Evolutionary conservation across 2,113 vertebrate species (phyloP), one percentile per base, ranked within the genome.

Genomic region (cat (Felis catus)): DNA sequence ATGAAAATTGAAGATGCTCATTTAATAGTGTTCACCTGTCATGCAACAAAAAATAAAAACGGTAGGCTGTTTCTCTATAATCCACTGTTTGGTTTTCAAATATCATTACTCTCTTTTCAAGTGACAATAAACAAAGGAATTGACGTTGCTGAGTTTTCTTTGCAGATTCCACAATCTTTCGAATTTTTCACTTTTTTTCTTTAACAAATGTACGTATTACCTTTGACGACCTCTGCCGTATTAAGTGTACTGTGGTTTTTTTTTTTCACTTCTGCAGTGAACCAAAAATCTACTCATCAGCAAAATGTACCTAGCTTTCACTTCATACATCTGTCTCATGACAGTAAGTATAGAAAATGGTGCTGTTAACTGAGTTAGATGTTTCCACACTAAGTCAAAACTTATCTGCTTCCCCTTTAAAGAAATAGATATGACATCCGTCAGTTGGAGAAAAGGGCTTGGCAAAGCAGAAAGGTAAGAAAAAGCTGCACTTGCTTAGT

Each of bases 221-320:
- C 96, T 98, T 96, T 53, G 91, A 66, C 88, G 94, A 88, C 97
- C 92, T 94, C 74, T 98, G 96, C 98, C 97, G 98, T 92, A 45
- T 76, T 94, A 96, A 95, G 85, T 98, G 94, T 93, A 89, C 45
- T 31, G 1, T 45, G 1, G 36, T 23, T 6, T 23, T 45, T 7
- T 18, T 96, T 95, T 94, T 97, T 87, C 91, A 96, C 97, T 89
- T 97, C 93, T 97, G 92, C 94, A 85, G 5, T 2, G 84, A 96
- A 89, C 98, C 97, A 97, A 96, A 97, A 85, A 70, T 13, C 63
- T 45, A 73, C 11, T 92, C 81, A 74, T 91, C 97, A 94, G 36
- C 86, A 95, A 97, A 98, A 97, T 61, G 36, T 79, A 6, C 48
- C 48, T 16, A 58, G 55, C 61, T 97, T 97, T 68, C 27, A 61